These are phyloP conservation scores for Hoplodrina ambigua DNA, from an alignment of 2,888 invertebrate genomes.

Conservation along the genomic window DNA sequence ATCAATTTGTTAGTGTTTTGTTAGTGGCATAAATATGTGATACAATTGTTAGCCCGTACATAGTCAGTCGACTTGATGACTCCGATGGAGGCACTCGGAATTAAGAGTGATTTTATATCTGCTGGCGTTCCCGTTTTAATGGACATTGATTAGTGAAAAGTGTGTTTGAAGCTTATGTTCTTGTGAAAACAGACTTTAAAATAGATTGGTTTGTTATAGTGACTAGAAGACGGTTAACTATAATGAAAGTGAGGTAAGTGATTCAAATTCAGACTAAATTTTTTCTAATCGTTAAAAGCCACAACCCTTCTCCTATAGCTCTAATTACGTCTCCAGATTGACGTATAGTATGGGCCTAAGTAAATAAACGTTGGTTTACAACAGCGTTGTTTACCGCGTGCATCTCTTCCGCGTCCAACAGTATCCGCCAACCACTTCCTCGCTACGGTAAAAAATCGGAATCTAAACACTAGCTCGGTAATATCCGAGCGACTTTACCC, in stretches of 20 bases:
- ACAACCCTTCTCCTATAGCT: slow-evolving; percentile 40
- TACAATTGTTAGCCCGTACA: slow-evolving; percentile 81
- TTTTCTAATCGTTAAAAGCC: slow-evolving; percentile 31
- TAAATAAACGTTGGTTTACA: slow-evolving; percentile 73
- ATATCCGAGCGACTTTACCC: slow-evolving; percentile 83
- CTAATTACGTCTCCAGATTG: slow-evolving; percentile 60
- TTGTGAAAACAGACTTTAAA: slow-evolving; percentile 46
- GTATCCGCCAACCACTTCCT: slow-evolving; percentile 88
- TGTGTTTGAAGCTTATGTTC: slow-evolving; percentile 25
- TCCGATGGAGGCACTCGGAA: slow-evolving; percentile 78
- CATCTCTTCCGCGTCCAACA: slow-evolving; percentile 74
- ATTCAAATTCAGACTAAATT: slow-evolving; percentile 20
- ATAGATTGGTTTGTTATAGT: slow-evolving; percentile 13
- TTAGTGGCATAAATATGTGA: slow-evolving; percentile 84
- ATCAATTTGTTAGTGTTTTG: slow-evolving; percentile 90
- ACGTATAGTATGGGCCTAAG: slow-evolving; percentile 61
- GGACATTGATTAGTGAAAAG: slow-evolving; percentile 62
- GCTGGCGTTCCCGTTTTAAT: slow-evolving; percentile 56
- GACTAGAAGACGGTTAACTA: not conserved
- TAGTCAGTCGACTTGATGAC: slow-evolving; percentile 83
- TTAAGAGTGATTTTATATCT: slow-evolving; percentile 75
- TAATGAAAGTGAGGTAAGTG: slow-evolving; percentile 42
- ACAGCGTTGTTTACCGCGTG: slow-evolving; percentile 74
- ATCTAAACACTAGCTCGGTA: slow-evolving; percentile 67
- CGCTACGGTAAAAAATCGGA: slow-evolving; percentile 75